phyloP scores from a whole-genome alignment of 37 sponge, comb jelly and placozoan species.

The Ianthella basta region DNA sequence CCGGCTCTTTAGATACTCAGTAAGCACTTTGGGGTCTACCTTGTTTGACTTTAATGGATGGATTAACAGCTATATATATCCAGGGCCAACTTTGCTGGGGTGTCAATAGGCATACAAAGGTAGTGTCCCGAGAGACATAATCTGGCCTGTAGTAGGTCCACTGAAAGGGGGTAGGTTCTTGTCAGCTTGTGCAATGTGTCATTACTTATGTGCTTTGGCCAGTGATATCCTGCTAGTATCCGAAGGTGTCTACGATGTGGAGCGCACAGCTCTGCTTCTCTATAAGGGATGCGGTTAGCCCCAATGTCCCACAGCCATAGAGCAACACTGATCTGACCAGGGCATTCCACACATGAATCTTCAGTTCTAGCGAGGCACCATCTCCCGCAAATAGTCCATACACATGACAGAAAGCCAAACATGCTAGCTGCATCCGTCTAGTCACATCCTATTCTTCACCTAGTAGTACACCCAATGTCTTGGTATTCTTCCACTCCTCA shows the following conservation, averaged over 20 bases:
- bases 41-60: neutral
- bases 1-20: too few species aligned
- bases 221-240: constrained; percentile 12
- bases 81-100: constrained; percentile 7
- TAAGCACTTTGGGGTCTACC: too few species aligned
- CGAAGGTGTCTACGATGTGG: constrained; percentile 6
- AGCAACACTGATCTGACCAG: neutral
- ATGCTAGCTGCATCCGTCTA: constrained; percentile 19
- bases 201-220: constrained; percentile 22
- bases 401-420: neutral
- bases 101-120: constrained; percentile 1
- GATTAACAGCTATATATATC: neutral
- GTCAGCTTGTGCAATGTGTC: neutral
- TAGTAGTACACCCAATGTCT: constrained; percentile 9
- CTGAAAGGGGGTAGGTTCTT: constrained; percentile 9
- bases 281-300: neutral
- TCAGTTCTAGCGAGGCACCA: constrained; percentile 18
- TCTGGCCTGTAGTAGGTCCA: constrained; percentile 22
- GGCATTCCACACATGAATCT: constrained; percentile 1
- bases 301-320: constrained; percentile 28
- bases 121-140: neutral
- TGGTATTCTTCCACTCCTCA: neutral
- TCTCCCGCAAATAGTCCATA: constrained; percentile 12
- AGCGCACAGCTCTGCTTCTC: constrained; percentile 26
- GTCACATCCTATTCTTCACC: constrained; percentile 1